These are phyloP conservation scores for Synergus itoensis DNA, from an alignment of 2,888 invertebrate genomes.

Conservation along the genomic window DNA sequence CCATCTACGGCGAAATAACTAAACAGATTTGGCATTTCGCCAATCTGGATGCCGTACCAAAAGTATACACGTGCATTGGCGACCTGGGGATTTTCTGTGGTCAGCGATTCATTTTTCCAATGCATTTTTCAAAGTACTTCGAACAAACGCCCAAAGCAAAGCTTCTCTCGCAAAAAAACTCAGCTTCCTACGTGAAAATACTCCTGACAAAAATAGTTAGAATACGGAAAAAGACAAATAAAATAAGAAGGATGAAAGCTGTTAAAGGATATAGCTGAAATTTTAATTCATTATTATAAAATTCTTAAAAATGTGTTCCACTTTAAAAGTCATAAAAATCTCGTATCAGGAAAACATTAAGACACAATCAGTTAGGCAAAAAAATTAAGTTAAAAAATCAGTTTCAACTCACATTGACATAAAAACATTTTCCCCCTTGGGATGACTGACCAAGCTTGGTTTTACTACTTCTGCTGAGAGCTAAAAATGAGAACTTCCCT, in stretches of 20 bases:
- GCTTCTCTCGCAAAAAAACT: neutral
- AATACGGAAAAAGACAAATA: neutral
- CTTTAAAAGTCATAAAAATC: too few species aligned
- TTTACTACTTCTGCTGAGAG: neutral
- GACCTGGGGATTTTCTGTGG: neutral
- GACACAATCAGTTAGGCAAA: neutral
- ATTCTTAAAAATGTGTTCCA: too few species aligned
- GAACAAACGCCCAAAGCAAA: conserved; percentile 28
- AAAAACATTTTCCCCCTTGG: neutral
- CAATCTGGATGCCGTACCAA: neutral
- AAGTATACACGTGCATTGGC: neutral
- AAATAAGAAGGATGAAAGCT: neutral
- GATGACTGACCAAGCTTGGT: neutral
- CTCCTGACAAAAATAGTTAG: neutral
- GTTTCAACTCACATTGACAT: neutral
- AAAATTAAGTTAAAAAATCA: neutral
- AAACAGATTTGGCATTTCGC: neutral
- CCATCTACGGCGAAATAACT: neutral
- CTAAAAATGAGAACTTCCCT: neutral
- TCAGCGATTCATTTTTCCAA: conserved; percentile 41
- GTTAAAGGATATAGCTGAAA: neutral
- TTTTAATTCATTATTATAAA: neutral
- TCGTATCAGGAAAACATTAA: neutral
- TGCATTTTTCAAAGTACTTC: conserved; percentile 43
- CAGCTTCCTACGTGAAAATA: neutral